Base-by-base conservation (phyloP, 2,113 vertebrate species). In the Clarias batrachus region DNA sequence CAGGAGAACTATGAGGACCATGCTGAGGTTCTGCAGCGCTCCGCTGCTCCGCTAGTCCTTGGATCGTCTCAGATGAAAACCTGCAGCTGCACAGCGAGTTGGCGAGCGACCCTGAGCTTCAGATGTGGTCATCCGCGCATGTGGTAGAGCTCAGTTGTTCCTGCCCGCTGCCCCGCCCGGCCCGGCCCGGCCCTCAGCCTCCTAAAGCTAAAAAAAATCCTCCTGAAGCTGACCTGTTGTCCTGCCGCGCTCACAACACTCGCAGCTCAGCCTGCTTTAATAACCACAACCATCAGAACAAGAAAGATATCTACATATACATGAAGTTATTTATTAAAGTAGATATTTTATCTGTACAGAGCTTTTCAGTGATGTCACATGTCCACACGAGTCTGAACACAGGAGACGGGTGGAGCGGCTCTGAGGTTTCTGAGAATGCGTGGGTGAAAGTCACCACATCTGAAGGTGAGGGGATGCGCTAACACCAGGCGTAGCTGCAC, bases 111-210 rank as follows among this genome's bases (percentile, higher is more conserved):
- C 90, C 77, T 70, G 84, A 81, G 89, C 88, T 88, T 94, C 83
- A 90, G 92, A 95, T 94, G 94, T 95, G 94, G 94, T 91, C 85
- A 12, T 48, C 68, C 85, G 86, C 66, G 87, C 94, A 94, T 93
- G 93, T 94, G 94, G 94, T 94, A 94, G 90, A 90, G 87, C 91
- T 95, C 93, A 89, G 82, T 83, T 85, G 83, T 93, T 93, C 90
- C 62, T 66, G 63, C 89, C 81, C 17, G 4, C 89, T 82, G 88
- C 91, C 91, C 91, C 83, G 82, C 92, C 91, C 90, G 3, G 88
- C 91, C 91, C 91, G 82, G 82, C 92, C 91, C 90, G 3, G 17
- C 73, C 16, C 70, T 54, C 52, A 8, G 16, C 11, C 56, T 54
- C 2, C 27, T 25, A 27, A 56, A 56, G 63, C 12, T 30, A 37